A percentile compares a stretch with the other conserved stretches of the same genome.
These are phyloP conservation scores for Apeltes quadracus DNA, from an alignment of 2,113 vertebrate genomes.

Conservation along the genomic window DNA sequence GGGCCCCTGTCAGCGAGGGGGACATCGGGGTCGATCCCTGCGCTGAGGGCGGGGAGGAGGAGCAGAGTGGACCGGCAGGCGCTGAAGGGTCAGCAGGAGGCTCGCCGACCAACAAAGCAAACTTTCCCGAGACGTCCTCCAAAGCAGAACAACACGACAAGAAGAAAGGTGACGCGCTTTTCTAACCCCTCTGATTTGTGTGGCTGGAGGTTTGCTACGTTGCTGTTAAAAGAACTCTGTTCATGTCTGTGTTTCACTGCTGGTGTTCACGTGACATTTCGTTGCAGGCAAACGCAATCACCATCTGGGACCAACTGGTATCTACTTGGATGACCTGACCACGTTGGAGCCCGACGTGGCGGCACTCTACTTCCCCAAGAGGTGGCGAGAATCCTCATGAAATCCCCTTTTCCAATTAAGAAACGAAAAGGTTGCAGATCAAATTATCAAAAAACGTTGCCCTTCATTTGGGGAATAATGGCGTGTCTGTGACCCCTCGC, in stretches of 20 bases:
- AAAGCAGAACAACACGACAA: conserved; percentile 69
- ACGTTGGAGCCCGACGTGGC: conserved; percentile 81
- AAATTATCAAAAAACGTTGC: background rate
- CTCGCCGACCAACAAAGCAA: conserved; percentile 19
- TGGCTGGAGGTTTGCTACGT: background rate
- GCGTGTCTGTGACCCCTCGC: conserved; percentile 5
- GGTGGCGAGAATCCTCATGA: conserved; percentile 70
- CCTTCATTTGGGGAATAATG: background rate
- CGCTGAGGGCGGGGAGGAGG: conserved; percentile 53
- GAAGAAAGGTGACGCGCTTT: conserved; percentile 71
- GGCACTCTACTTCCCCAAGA: conserved; percentile 86
- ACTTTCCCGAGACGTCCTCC: conserved; percentile 34
- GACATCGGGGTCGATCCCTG: conserved; percentile 59
- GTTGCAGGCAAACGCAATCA: conserved; percentile 79
- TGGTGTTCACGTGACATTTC: background rate
- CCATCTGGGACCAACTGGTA: conserved; percentile 82
- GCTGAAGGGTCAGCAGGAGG: conserved; percentile 11
- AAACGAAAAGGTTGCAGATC: background rate
- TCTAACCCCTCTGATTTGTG: background rate
- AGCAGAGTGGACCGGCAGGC: conserved; percentile 6
- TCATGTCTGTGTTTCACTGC: background rate
- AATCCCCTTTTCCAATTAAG: background rate
- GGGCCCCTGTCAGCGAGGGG: conserved; percentile 34
- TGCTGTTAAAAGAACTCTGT: background rate
- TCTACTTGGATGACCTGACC: conserved; percentile 87